Evolutionary conservation across 2,888 invertebrate genomes (phyloP), one percentile per base, ranked within the genome.

Genomic region (Tetanocera ferruginea): DNA sequence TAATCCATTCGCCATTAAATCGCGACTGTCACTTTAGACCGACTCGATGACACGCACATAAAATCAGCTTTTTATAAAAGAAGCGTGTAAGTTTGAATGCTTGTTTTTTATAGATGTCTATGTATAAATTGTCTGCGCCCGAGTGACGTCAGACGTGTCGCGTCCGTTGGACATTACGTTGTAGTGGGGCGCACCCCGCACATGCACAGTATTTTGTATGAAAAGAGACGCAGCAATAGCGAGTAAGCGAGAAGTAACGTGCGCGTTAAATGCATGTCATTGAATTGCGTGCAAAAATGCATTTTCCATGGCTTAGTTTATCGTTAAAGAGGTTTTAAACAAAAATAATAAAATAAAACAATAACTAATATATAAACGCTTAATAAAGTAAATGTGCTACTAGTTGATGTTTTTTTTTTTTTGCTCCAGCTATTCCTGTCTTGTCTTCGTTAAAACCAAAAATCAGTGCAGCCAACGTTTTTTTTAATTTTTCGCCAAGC

Each of bases 41-140:
- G 85, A 87, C 84, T 86, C 86, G 88, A 88, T 88, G 88, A 88
- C 87, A 87, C 88, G 87, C 88, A 88, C 88, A 87, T 81, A 84
- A 80, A 75, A 73, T 60, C 52, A 69, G 49, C 62, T 37, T 25
- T 23, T 28, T 28, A 72, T 57, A 52, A 72, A 9, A 31, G 37
- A 34, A 66, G 66, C 66, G 66, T 57, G 34, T 62, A 31, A 19
- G 52, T n/a, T 28, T 31, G 55, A 31, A 23, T 28, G 31, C 55
- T 72, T 25, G 6, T 34, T 43, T 23, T 43, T 43, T 49, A 9
- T 71, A 6, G 5, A 8, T 55, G 25, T 31, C 31, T 55, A 9
- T 51, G 23, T 49, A 19, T 25, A 23, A 17, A 52, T n/a, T 23
- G 25, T 55, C 28, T 55, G 17, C 67, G 43, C 77, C 51, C 28